phyloP scores from a whole-genome alignment of 2,888 invertebrate genomes.

The Parapristionchus giblindavisi region DNA sequence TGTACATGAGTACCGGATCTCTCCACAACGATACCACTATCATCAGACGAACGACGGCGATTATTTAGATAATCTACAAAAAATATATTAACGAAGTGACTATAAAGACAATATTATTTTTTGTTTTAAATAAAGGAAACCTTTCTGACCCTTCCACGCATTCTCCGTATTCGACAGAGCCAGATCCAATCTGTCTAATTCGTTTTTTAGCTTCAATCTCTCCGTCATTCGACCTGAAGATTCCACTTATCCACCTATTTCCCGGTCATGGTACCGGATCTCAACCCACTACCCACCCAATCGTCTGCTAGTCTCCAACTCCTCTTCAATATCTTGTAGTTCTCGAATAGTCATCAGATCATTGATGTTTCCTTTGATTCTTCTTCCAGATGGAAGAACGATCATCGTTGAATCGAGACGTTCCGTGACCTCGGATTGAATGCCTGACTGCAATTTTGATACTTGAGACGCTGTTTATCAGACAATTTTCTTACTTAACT shows the following conservation, averaged over 20 bases:
- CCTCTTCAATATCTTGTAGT: conserved; percentile 3
- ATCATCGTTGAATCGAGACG: conserved; percentile 2
- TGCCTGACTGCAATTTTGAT: no score
- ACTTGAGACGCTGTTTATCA: no score
- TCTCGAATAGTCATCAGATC: conserved; percentile 12
- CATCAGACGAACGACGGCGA: conserved; percentile 28
- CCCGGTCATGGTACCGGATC: neutral
- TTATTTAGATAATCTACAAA: conserved; percentile 13
- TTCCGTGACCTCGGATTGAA: neutral
- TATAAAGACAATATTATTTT: neutral
- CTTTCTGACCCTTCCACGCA: conserved; percentile 25
- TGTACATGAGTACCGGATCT: neutral
- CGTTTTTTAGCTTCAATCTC: conserved; percentile 26
- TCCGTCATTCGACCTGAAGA: conserved; percentile 32
- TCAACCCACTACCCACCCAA: no score
- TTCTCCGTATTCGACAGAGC: conserved; percentile 23
- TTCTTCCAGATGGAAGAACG: conserved; percentile 3
- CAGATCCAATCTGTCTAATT: conserved; percentile 27
- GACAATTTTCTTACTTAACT: no score
- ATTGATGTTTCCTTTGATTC: neutral
- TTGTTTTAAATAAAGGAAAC: neutral
- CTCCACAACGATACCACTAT: conserved; percentile 14
- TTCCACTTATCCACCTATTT: neutral
- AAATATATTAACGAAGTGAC: neutral
- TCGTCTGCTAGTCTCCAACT: conserved; percentile 24